These are phyloP conservation scores for Scaptodrosophila latifasciaeformis DNA, from an alignment of 2,888 invertebrate species.

Conservation along the genomic window DNA sequence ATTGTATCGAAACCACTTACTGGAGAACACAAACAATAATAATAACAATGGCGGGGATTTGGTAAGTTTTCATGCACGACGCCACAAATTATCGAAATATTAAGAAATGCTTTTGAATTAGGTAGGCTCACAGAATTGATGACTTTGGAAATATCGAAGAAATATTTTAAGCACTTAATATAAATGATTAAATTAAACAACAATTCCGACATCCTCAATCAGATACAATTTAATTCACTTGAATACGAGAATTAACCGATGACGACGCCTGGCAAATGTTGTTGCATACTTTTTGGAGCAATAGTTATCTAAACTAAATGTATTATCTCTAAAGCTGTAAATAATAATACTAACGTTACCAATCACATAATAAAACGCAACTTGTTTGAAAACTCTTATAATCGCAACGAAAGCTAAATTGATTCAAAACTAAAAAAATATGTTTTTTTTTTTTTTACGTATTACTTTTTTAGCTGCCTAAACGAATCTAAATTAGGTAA, in stretches of 20 bases:
- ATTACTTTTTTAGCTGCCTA: constrained; percentile 32
- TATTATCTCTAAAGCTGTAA: too few species aligned
- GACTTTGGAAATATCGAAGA: too few species aligned
- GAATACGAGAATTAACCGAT: too few species aligned
- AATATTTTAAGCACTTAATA: too few species aligned
- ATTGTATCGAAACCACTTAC: constrained; percentile 56
- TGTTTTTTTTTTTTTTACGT: neutral
- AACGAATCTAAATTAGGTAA: constrained; percentile 32
- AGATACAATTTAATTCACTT: too few species aligned
- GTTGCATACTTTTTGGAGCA: constrained; percentile 5
- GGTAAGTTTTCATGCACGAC: constrained; percentile 36
- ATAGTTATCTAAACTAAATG: constrained; percentile 6
- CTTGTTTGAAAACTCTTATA: neutral
- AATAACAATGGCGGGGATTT: constrained; percentile 35
- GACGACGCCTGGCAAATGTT: neutral
- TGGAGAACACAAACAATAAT: constrained; percentile 51
- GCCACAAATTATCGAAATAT: neutral
- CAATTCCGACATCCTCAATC: too few species aligned
- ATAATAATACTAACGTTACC: too few species aligned
- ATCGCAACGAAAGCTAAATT: neutral
- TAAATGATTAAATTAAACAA: too few species aligned
- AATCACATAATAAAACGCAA: too few species aligned
- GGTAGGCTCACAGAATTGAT: too few species aligned
- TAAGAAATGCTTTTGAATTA: too few species aligned
- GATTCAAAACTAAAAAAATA: neutral